Base-by-base conservation (phyloP, 2,888 invertebrate species). In the Agapostemon virescens region DNA sequence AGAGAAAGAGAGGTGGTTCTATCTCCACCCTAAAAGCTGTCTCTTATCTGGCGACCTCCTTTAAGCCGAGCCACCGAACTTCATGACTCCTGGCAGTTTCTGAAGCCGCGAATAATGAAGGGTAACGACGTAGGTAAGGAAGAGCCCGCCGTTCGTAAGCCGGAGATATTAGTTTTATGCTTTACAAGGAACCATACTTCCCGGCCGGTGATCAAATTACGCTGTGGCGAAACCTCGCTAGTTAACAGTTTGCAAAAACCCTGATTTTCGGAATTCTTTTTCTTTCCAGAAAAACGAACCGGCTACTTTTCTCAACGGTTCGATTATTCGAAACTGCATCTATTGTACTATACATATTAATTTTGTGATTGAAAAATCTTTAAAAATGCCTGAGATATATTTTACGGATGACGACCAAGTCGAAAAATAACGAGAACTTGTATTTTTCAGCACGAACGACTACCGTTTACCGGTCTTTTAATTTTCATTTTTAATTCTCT, bases 1-100 rank as follows among this genome's bases (percentile, higher is more conserved):
- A 45, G n/a, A 45, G 45, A n/a, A n/a, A 49, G n/a, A 49, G 49
- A 49, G 87, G 87, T 86, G 88, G 83, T 83, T 26, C 58, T 78
- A 81, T 85, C 85, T 89, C 45, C 36, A 15, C 36, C 45, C 23
- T 36, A 87, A 89, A 86, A 88, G 89, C 87, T 85, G 86, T 88
- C 88, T 88, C 88, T 89, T 90, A 89, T 86, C 85, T 79, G 55
- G 49, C 72, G 69, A 78, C 73, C 74, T 78, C 77, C 72, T 76
- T 73, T 72, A 33, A 66, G 40, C 45, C 45, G n/a, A 36, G 33
- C 49, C 49, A 30, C 26, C 58, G 42, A 72, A 71, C 69, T 77
- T 69, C 69, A 30, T 63, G 68, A 58, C 55, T 67, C 70, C 77
- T 38, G 74, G 69, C 42, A 45, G 72, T 71, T 75, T 67, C 61